Conservation (phyloP, 1,140 invertebrate genomes). For the Sipha flava region DNA sequence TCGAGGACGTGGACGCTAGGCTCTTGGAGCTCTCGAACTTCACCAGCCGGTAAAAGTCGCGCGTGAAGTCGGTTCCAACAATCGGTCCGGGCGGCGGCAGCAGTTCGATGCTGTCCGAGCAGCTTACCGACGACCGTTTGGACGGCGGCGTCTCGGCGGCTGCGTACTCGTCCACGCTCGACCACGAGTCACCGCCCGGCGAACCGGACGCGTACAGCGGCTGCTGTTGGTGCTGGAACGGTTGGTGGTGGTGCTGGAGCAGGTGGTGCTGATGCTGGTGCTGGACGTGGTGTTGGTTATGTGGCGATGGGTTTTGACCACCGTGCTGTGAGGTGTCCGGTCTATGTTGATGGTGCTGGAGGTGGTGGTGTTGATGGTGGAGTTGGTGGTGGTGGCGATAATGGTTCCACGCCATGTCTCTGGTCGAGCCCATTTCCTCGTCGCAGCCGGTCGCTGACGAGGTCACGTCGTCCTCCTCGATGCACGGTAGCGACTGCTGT, state of each 20-base stretch:
- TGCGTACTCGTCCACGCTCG: conserved; percentile 44
- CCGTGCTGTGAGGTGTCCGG: neutral
- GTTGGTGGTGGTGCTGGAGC: neutral
- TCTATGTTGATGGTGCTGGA: neutral
- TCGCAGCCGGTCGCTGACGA: neutral
- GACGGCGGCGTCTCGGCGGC: conserved; percentile 41
- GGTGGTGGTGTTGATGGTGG: neutral
- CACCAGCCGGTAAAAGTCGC: conserved; percentile 66
- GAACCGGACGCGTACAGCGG: conserved; percentile 43
- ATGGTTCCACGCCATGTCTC: conserved; percentile 3
- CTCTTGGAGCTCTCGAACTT: conserved; percentile 72
- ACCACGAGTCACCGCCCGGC: conserved; percentile 54
- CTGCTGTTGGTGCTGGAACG: neutral
- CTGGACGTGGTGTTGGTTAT: neutral
- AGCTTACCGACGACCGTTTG: conserved; percentile 59
- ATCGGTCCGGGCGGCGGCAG: conserved; percentile 46
- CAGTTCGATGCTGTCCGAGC: conserved; percentile 45
- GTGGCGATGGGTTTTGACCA: neutral
- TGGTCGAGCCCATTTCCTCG: neutral
- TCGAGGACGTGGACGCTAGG: conserved; percentile 62
- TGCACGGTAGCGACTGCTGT: conserved; percentile 33
- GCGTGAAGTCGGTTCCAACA: conserved; percentile 65
- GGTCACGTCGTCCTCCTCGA: conserved; percentile 28
- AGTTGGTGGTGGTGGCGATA: neutral
- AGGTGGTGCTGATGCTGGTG: neutral